Conservation (phyloP, 2,888 invertebrate species). For the Brachyptera putata region DNA sequence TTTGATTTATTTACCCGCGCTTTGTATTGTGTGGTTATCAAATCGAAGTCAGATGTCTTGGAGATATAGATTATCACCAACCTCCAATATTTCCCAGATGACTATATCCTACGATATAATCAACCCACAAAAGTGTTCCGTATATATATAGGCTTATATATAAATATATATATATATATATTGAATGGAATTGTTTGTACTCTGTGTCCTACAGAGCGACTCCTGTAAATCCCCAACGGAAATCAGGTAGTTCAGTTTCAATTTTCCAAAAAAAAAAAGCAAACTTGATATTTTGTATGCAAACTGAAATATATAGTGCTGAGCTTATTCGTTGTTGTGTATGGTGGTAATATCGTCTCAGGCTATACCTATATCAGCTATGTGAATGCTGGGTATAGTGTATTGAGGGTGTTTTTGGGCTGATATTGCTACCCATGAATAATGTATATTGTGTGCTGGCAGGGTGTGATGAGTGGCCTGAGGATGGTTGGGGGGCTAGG, state of each 20-base stretch:
- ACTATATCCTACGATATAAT: too few species aligned
- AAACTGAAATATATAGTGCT: conserved; percentile 35
- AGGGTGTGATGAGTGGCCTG: neutral
- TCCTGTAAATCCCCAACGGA: conserved; percentile 24
- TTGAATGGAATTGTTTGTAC: conserved; percentile 1
- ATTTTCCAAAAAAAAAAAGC: conserved; percentile 24
- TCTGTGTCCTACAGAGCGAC: too few species aligned
- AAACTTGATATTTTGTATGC: conserved; percentile 31
- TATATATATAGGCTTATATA: too few species aligned
- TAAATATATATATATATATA: too few species aligned
- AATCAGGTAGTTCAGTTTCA: conserved; percentile 28
- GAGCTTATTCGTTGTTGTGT: too few species aligned
- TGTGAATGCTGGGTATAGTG: conserved; percentile 41
- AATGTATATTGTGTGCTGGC: conserved; percentile 38
- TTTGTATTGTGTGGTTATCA: neutral
- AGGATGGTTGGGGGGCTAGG: neutral
- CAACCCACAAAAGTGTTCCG: too few species aligned
- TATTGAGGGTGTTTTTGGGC: conserved; percentile 33
- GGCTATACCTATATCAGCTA: too few species aligned
- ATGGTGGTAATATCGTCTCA: too few species aligned
- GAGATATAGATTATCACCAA: neutral
- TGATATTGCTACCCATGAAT: conserved; percentile 46
- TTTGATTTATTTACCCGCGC: too few species aligned
- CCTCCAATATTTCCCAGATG: too few species aligned
- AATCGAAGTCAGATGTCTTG: too few species aligned